These are phyloP conservation scores for Pogonocherus hispidulus DNA, from an alignment of 2,888 invertebrate species.

Conservation along the genomic window DNA sequence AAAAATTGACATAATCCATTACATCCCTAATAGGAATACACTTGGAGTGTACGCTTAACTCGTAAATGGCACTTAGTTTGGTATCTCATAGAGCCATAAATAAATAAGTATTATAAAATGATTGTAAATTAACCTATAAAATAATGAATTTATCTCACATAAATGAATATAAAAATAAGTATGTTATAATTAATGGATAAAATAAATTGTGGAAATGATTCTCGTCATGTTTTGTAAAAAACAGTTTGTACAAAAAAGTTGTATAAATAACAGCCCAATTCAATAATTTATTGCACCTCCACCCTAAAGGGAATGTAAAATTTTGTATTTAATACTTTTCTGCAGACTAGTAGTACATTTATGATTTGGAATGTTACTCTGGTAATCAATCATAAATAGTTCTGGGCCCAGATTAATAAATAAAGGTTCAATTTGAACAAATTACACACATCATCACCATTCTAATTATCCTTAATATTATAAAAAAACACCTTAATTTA, in stretches of 20 bases:
- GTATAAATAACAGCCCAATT: conserved; percentile 29
- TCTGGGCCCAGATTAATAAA: conserved; percentile 9
- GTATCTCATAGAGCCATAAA: conserved; percentile 56
- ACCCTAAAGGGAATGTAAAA: conserved; percentile 50
- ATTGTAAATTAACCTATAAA: conserved; percentile 38
- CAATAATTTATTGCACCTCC: conserved; percentile 53
- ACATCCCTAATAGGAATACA: conserved; percentile 50
- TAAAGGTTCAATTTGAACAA: conserved; percentile 8
- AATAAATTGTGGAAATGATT: conserved; percentile 26
- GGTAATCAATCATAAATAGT: conserved; percentile 37
- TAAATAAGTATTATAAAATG: conserved; percentile 43
- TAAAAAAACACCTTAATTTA: conserved; percentile 6
- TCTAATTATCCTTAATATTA: neutral
- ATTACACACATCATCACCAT: neutral
- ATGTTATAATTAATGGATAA: conserved; percentile 21
- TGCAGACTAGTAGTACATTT: conserved; percentile 51
- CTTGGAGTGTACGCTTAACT: conserved; percentile 49
- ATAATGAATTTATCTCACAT: conserved; percentile 32
- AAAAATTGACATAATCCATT: neutral
- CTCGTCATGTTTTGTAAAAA: conserved; percentile 32
- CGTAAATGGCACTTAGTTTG: conserved; percentile 61
- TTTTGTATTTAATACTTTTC: conserved; percentile 54
- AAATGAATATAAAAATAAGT: conserved; percentile 40
- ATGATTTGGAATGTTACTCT: conserved; percentile 45
- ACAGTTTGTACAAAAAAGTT: conserved; percentile 41